These are phyloP conservation scores for Zapus hudsonius DNA, from an alignment of 2,113 vertebrate genomes.

Conservation along the genomic window DNA sequence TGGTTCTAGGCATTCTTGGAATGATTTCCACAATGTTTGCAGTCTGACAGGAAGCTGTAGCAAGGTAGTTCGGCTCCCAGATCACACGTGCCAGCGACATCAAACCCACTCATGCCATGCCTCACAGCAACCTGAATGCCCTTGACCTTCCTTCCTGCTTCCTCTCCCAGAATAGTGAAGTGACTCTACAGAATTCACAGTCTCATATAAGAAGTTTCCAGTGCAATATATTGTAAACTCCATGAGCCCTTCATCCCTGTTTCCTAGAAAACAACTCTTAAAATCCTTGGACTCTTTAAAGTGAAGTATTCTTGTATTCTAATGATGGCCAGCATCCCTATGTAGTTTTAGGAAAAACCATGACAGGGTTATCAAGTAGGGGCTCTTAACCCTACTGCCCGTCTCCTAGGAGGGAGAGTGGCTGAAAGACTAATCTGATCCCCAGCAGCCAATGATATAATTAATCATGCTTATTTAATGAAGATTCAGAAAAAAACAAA, in stretches of 20 bases:
- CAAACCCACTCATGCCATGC: not conserved
- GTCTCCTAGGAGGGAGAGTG: not conserved
- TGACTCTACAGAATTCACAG: not conserved
- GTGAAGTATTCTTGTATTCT: not conserved
- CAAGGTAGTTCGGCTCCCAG: not conserved
- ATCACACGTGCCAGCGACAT: not conserved
- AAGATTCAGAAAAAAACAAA: not conserved
- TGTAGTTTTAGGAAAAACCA: not conserved
- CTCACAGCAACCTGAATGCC: not conserved
- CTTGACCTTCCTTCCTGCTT: not conserved
- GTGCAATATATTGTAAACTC: not conserved
- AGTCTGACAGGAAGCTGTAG: not conserved
- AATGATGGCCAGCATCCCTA: not conserved
- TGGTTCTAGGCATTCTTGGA: not conserved
- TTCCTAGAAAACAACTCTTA: not conserved
- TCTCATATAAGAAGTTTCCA: not conserved
- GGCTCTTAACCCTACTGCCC: not conserved
- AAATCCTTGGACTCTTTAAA: not conserved
- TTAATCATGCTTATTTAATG: not conserved
- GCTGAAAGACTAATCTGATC: not conserved
- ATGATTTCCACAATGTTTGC: not conserved
- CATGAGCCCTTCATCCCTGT: not conserved
- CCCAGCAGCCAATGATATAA: not conserved
- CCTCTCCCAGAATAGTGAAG: not conserved
- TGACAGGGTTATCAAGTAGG: not conserved